Evolutionary conservation across 1,140 invertebrate genomes (phyloP), one percentile per base, ranked within the genome.

Genomic region (Littorina saxatilis): DNA sequence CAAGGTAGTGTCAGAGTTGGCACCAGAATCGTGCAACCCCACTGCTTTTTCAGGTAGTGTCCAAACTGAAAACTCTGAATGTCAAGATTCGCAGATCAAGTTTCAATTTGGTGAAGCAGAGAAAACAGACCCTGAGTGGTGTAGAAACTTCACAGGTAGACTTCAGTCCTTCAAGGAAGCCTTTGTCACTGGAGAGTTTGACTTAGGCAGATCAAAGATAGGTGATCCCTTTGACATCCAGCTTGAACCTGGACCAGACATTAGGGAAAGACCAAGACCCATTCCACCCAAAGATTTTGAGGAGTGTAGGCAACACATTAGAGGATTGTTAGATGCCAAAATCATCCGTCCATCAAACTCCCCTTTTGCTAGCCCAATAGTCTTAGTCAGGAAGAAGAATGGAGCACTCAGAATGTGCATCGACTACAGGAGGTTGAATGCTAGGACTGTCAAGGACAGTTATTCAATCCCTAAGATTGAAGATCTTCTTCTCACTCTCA

Each of bases 301-400:
- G 39, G 76, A 79, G 9, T 50, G 37, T 58, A 3, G 27, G n/a
- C 15, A 40, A 37, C 50, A 63, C 3, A 63, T 61, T 9, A 27
- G 20, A n/a, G n/a, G n/a, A n/a, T n/a, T n/a, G n/a, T n/a, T n/a
- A n/a, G n/a, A n/a, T n/a, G n/a, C n/a, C n/a, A 58, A 66, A 17
- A 66, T 79, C 35, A 79, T 79, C 55, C 29, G 55, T 55, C 76
- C 76, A 15, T 79, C 76, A 29, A 79, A 61, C 39, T 55, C 47
- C 1, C 76, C 76, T 13, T 79, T 55, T 63, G 55, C 76, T 15
- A 63, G 52, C 63, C 37, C 52, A 15, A 79, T 63, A 58, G 76
- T 79, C 9, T 63, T 63, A 79, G 76, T 79, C 23, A 61, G 76
- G 52, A 79, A 79, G 29, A 79, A 79, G 7, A 37, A 13, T 23